phyloP scores from a whole-genome alignment of 2,888 invertebrate genomes.

The Watsonalla binaria region DNA sequence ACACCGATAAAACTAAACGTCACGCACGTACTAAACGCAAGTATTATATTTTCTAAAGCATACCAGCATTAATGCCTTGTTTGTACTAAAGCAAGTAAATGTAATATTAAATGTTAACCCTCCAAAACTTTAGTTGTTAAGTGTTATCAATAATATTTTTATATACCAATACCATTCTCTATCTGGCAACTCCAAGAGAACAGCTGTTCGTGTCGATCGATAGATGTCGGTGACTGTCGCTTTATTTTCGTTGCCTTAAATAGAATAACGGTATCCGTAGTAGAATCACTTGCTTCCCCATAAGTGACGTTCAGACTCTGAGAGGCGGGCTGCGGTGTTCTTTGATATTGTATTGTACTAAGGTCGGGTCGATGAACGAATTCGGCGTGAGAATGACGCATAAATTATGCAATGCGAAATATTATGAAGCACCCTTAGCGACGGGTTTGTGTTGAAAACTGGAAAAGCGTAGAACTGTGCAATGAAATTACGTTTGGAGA shows the following conservation, averaged over 20 bases:
- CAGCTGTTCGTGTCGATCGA: constrained; percentile 72
- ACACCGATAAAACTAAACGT: constrained; percentile 15
- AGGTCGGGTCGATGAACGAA: constrained; percentile 57
- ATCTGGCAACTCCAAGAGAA: constrained; percentile 48
- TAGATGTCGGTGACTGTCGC: constrained; percentile 76
- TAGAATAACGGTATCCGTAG: constrained; percentile 72
- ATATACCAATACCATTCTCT: not conserved
- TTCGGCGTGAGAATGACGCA: constrained; percentile 39
- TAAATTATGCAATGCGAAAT: constrained; percentile 38
- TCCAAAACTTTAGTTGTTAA: not conserved
- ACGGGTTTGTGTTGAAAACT: constrained; percentile 17
- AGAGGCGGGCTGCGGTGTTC: constrained; percentile 54
- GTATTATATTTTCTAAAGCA: not conserved
- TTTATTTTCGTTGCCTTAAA: constrained; percentile 70
- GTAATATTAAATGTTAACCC: no score
- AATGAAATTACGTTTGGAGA: constrained; percentile 47
- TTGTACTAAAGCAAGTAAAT: no score
- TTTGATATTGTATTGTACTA: constrained; percentile 45
- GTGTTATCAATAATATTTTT: not conserved
- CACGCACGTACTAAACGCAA: constrained; percentile 11
- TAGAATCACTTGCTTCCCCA: constrained; percentile 58
- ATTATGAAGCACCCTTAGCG: constrained; percentile 21
- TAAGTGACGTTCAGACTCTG: constrained; percentile 49
- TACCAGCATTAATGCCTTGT: not conserved
- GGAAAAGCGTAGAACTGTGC: constrained; percentile 25